Evolutionary conservation across 2,797 vertebrate genomes (phyloP), one percentile per base, ranked within the genome.

Genomic region (Mormyrus hasselquistii): DNA sequence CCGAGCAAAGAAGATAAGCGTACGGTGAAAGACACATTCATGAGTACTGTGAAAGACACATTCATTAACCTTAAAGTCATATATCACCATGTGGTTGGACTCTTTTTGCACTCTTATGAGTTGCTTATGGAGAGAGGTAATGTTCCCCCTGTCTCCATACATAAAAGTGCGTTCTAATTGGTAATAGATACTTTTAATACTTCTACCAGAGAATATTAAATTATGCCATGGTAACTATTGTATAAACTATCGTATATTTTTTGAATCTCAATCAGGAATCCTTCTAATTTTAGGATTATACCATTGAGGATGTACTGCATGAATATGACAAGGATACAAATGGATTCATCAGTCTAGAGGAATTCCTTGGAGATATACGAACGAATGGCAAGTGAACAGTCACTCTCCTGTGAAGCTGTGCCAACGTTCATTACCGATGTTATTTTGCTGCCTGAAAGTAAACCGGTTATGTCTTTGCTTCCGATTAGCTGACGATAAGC

Each of bases 291-390:
- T 16, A 96, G 98, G 98, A 94, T 95, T 99, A 96, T 94, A 96
- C 98, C 83, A 97, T 99, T 94, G 97, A 99, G 91, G 98, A 99
- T 91, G 97, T 98, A 83, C 93, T 99, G 93, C 96, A 95, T 93
- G 98, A 99, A 93, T 99, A 98, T 34, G 98, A 99, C 93, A 94
- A 94, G 89, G 95, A 99, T 88, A 95, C 96, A 87, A 97, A 99
- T 92, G 97, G 97, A 91, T 97, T 97, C 93, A 97, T 99, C 91
- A 96, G 95, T 93, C 93, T 99, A 83, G 96, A 94, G 89, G 98
- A 99, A 95, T 99, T 98, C 91, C 97, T 99, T 88, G 98, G 98
- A 87, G 97, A 99, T 57, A 93, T 98, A 93, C 93, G 96, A 89
- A 95, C 96, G 85, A 96, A 97, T 92, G 97, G 98, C 98, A 95